Evolutionary conservation across 1,140 invertebrate genomes (phyloP).

Genomic region (Sesamia nonagrioides): DNA sequence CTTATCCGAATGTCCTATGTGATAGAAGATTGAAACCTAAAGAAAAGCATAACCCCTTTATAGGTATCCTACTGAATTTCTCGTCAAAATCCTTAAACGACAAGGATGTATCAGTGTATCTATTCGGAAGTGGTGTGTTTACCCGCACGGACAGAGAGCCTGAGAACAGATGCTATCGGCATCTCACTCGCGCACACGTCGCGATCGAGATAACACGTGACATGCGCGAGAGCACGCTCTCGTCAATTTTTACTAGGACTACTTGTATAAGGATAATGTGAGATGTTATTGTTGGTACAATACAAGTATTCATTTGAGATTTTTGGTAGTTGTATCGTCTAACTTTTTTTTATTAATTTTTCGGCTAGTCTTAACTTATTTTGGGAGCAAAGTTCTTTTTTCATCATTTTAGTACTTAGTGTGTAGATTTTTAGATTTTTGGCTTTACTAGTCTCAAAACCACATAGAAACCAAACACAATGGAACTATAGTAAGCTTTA

Average conservation of each 20-base stretch:
- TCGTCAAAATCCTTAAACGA: neutral
- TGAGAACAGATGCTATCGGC: conserved; percentile 80
- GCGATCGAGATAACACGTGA: conserved; percentile 67
- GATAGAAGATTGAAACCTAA: too few relatives aligned
- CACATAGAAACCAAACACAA: too few relatives aligned
- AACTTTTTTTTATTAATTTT: too few relatives aligned
- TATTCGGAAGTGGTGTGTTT: conserved; percentile 70
- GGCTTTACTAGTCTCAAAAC: too few relatives aligned
- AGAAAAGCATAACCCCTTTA: too few relatives aligned
- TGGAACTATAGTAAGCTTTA: too few relatives aligned
- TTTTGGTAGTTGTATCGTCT: too few relatives aligned
- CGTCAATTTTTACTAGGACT: conserved; percentile 46
- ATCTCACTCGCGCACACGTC: conserved; percentile 69
- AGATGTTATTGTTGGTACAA: neutral
- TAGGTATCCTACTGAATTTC: neutral
- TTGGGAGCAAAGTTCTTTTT: too few relatives aligned
- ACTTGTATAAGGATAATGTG: conserved; percentile 29
- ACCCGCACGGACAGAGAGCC: conserved; percentile 55
- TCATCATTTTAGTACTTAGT: too few relatives aligned
- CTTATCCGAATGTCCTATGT: too few relatives aligned
- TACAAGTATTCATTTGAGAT: neutral
- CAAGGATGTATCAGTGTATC: conserved; percentile 40
- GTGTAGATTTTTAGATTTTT: too few relatives aligned
- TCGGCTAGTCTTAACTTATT: too few relatives aligned
- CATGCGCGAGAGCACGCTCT: conserved; percentile 47